A percentile compares a stretch with the other conserved stretches of the same genome.
phyloP scores from a whole-genome alignment of 1,140 invertebrate genomes.

The Aphaenogaster rudis region DNA sequence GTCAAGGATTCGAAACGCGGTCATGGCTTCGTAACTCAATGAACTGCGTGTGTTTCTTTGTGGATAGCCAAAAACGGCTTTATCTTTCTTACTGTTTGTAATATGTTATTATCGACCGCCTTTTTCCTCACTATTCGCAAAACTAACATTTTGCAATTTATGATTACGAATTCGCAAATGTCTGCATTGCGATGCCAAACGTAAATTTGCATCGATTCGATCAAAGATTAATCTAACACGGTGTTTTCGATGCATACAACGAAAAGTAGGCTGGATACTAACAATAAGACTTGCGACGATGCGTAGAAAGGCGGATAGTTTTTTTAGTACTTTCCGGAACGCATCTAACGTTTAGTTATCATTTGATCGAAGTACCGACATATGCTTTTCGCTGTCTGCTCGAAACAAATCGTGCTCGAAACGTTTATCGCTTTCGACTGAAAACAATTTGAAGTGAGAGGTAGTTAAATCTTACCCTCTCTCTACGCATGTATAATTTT shows the following conservation, averaged over 20 bases:
- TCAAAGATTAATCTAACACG: conserved; percentile 52
- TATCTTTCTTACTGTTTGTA: neutral
- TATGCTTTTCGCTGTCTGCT: neutral
- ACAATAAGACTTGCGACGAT: neutral
- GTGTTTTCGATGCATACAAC: conserved; percentile 65
- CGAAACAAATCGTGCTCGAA: neutral
- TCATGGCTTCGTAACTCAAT: conserved; percentile 52
- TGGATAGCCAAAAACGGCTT: neutral
- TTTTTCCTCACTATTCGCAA: neutral
- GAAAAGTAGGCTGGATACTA: conserved; percentile 69
- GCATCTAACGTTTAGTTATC: neutral
- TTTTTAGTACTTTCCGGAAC: conserved; percentile 23
- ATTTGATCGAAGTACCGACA: neutral
- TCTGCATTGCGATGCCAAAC: too few relatives aligned
- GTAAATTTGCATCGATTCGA: conserved; percentile 1
- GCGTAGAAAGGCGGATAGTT: conserved; percentile 48
- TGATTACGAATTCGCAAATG: neutral
- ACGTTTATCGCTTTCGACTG: neutral
- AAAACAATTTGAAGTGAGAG: neutral
- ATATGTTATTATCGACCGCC: neutral
- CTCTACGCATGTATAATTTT: neutral
- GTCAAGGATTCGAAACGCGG: conserved; percentile 79
- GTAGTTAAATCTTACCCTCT: neutral
- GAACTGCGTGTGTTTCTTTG: neutral
- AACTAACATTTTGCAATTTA: neutral